Evolutionary conservation across 2,113 vertebrate genomes (phyloP).

Genomic region (Oreochromis tanganicae): DNA sequence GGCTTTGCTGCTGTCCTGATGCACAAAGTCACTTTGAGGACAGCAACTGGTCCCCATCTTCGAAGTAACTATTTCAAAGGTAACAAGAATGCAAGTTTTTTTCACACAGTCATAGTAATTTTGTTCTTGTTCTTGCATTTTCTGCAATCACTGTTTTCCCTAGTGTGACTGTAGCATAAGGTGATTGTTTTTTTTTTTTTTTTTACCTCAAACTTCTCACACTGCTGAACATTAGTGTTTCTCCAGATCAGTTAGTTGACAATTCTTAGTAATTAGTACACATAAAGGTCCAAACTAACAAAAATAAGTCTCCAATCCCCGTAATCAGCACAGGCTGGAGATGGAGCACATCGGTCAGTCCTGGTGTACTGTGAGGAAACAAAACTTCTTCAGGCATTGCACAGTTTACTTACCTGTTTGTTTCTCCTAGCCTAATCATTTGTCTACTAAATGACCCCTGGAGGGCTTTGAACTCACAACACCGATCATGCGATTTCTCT

Average conservation of each 20-base stretch:
- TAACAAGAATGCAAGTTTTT: not conserved
- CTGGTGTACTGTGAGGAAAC: not conserved
- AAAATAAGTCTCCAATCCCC: not conserved
- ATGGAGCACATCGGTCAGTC: not conserved
- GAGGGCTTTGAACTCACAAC: not conserved
- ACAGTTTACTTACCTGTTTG: not conserved
- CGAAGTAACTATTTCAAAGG: not conserved
- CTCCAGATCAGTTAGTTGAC: not conserved
- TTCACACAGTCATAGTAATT: not conserved
- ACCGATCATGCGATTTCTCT: not conserved
- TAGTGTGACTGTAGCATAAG: not conserved
- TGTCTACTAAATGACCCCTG: not conserved
- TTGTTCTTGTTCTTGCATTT: not conserved
- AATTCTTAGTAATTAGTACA: not conserved
- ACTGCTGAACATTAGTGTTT: not conserved
- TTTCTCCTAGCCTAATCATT: not conserved
- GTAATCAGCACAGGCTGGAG: not conserved
- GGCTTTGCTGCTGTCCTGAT: not conserved
- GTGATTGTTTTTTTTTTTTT: fast-evolving
- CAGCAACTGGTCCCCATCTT: not conserved
- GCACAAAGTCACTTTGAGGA: not conserved
- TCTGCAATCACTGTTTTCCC: not conserved
- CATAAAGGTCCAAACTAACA: not conserved
- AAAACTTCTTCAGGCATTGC: not conserved
- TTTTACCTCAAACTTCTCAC: not conserved